A percentile compares a stretch with the other conserved stretches of the same genome.
Conservation (phyloP, 2,888 invertebrate species). For the Furcula furcula region DNA sequence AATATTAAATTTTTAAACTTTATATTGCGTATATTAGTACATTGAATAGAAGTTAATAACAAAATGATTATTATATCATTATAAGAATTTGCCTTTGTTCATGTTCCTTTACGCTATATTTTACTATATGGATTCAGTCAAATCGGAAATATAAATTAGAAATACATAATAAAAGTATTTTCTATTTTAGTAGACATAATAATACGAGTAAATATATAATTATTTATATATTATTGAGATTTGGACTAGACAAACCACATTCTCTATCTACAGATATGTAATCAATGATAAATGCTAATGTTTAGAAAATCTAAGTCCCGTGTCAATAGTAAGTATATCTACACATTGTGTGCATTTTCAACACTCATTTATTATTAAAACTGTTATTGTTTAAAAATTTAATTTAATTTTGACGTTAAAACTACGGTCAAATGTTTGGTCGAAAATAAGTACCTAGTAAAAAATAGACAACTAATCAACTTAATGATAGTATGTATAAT, state of each 20-base stretch:
- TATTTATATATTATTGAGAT: slow-evolving; percentile 72
- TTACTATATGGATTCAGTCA: slow-evolving; percentile 73
- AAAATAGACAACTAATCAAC: too few relatives aligned
- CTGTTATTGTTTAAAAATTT: too few relatives aligned
- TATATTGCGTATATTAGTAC: slow-evolving; percentile 38
- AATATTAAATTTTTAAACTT: slow-evolving; percentile 8
- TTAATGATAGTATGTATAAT: too few relatives aligned
- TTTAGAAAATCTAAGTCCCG: slow-evolving; percentile 74
- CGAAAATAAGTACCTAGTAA: too few relatives aligned
- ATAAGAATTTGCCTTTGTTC: slow-evolving; percentile 28
- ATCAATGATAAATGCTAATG: slow-evolving; percentile 80
- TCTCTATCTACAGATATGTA: slow-evolving; percentile 81
- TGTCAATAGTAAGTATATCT: slow-evolving; percentile 63
- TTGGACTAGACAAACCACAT: slow-evolving; percentile 81
- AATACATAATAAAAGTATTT: slow-evolving; percentile 47
- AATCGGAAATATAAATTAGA: slow-evolving; percentile 63
- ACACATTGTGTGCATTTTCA: slow-evolving; percentile 66
- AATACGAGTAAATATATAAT: slow-evolving; percentile 71
- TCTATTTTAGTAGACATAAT: slow-evolving; percentile 54
- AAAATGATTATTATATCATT: slow-evolving; percentile 28
- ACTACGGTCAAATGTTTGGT: too few relatives aligned
- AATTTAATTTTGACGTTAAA: too few relatives aligned
- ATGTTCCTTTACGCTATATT: slow-evolving; percentile 56
- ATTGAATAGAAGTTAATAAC: slow-evolving; percentile 46
- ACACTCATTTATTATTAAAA: slow-evolving; percentile 53